These are phyloP conservation scores for Eumacrocentrus americanus DNA, from an alignment of 2,888 invertebrate genomes.

Conservation along the genomic window DNA sequence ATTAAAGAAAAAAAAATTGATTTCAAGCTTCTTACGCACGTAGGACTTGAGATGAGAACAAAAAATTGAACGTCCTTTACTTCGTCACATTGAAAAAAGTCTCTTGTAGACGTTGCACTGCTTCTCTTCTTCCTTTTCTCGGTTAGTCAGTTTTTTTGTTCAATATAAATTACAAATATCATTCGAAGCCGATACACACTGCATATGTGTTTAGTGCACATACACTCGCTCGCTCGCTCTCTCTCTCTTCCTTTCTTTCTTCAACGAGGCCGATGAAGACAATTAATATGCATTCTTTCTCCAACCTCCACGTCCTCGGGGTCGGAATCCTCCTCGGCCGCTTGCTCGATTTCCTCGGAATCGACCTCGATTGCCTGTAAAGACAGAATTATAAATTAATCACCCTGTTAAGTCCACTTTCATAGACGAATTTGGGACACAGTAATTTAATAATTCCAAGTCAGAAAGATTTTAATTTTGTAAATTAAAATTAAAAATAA, in stretches of 20 bases:
- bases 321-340: constrained; percentile 54
- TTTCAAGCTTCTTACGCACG: not conserved
- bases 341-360: constrained; percentile 54
- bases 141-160: constrained; percentile 16
- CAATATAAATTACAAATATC: constrained; percentile 36
- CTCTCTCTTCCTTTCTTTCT: constrained; percentile 8
- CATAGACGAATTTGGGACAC: no score
- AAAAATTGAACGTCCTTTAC: constrained; percentile 25
- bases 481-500: no score
- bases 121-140: constrained; percentile 26
- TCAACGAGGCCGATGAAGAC: constrained; percentile 1
- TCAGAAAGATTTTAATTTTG: no score
- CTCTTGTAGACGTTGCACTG: constrained; percentile 35
- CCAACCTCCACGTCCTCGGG: constrained; percentile 56
- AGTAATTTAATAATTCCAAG: no score
- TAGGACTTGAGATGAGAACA: constrained; percentile 17
- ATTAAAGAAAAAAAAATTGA: not conserved
- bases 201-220: no score
- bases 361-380: constrained; percentile 52
- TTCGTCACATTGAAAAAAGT: constrained; percentile 33
- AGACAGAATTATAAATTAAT: no score
- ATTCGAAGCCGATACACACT: constrained; percentile 24
- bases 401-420: no score
- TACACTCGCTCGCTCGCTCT: no score
- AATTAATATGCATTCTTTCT: constrained; percentile 56